phyloP scores from a whole-genome alignment of 2,113 vertebrate species.

The Rattus norvegicus region DNA sequence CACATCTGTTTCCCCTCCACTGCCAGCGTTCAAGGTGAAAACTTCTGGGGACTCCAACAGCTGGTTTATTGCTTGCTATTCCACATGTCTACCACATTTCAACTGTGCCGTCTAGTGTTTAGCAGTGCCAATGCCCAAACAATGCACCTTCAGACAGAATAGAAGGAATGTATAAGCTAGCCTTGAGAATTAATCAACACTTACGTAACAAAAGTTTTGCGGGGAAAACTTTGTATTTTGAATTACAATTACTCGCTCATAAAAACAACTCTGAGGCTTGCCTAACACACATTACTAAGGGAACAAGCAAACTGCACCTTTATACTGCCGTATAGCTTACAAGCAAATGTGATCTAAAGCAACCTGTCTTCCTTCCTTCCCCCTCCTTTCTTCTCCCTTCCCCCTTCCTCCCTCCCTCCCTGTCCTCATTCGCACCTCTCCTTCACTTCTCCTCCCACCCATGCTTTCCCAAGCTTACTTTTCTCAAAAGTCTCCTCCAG shows the following conservation, averaged over 20 bases:
- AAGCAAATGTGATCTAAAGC: neutral
- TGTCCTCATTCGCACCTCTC: neutral
- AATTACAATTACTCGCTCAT: conserved; percentile 39
- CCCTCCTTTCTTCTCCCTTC: neutral
- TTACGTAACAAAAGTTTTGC: conserved; percentile 40
- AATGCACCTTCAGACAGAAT: conserved; percentile 54
- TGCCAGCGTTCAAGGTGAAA: neutral
- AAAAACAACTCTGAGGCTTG: neutral
- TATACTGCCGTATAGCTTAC: neutral
- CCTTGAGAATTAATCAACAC: conserved; percentile 33
- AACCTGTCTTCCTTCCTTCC: neutral
- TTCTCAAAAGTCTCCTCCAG: conserved; percentile 31
- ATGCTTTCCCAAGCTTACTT: conserved; percentile 66
- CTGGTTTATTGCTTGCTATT: conserved; percentile 45
- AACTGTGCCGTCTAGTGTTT: neutral
- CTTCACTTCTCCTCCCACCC: conserved; percentile 8
- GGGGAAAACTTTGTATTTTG: neutral
- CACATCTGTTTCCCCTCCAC: conserved; percentile 24
- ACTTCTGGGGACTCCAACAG: neutral
- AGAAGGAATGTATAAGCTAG: conserved; percentile 12
- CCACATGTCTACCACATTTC: conserved; percentile 20
- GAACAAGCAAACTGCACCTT: neutral
- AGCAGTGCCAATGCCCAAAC: conserved; percentile 4
- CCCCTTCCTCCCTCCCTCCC: neutral
- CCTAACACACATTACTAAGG: neutral